phyloP scores from a whole-genome alignment of 2,888 invertebrate species.

The Abrostola triplasia region DNA sequence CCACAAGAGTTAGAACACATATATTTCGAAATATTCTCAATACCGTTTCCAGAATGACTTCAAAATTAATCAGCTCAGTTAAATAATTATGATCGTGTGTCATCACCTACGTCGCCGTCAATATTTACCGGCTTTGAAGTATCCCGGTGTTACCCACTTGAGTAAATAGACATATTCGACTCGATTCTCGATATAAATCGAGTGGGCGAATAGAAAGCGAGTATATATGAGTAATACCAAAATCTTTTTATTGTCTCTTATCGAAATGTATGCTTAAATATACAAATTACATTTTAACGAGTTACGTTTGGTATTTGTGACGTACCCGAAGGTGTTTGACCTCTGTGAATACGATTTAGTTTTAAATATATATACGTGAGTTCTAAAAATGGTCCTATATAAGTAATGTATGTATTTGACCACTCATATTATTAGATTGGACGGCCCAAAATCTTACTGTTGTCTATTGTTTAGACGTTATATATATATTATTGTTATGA shows the following conservation, averaged over 20 bases:
- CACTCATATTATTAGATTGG: too few relatives aligned
- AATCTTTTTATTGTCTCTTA: constrained; percentile 18
- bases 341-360: constrained; percentile 9
- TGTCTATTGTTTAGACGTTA: too few relatives aligned
- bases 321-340: constrained; percentile 30
- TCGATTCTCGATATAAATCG: constrained; percentile 50
- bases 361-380: too few relatives aligned
- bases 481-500: too few relatives aligned
- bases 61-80: constrained; percentile 41
- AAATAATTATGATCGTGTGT: constrained; percentile 52
- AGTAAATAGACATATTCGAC: constrained; percentile 53
- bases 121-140: constrained; percentile 60
- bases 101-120: constrained; percentile 44
- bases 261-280: constrained; percentile 21
- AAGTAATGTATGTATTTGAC: too few relatives aligned
- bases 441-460: too few relatives aligned
- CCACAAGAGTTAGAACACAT: constrained; percentile 24
- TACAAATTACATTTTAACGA: constrained; percentile 13
- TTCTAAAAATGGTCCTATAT: too few relatives aligned
- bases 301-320: neutral
- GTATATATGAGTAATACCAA: constrained; percentile 32
- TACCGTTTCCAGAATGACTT: constrained; percentile 35
- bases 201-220: constrained; percentile 55
- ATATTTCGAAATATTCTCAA: constrained; percentile 23
- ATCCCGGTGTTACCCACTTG: constrained; percentile 34